Evolutionary conservation across 2,888 invertebrate genomes (phyloP).

Genomic region (Trachelus tabidus): DNA sequence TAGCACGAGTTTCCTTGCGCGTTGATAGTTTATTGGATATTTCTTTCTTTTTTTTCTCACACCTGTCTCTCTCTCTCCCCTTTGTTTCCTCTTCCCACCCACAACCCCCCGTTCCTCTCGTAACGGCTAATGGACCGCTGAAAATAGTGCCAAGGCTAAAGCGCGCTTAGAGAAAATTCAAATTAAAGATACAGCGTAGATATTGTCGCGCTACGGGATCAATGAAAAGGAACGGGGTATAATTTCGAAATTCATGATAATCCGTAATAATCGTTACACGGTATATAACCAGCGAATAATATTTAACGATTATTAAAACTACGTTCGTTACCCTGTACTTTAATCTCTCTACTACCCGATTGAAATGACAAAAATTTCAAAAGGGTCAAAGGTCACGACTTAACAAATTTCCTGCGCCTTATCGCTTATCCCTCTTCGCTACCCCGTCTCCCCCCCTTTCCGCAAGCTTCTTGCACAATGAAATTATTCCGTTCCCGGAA

Average conservation of each 20-base stretch:
- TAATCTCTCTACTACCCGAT: too few species aligned
- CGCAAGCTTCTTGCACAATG: background rate
- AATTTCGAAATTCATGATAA: too few species aligned
- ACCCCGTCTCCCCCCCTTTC: too few species aligned
- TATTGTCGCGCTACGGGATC: background rate
- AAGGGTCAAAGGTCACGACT: too few species aligned
- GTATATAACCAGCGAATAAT: too few species aligned
- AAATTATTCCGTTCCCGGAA: background rate
- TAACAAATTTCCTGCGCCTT: too few species aligned
- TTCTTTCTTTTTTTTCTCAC: background rate
- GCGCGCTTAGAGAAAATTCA: background rate
- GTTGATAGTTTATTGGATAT: background rate
- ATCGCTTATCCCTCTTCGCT: too few species aligned
- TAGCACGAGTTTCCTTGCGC: background rate
- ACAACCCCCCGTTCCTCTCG: slow-evolving; percentile 11
- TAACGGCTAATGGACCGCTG: slow-evolving; percentile 50
- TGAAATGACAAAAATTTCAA: too few species aligned
- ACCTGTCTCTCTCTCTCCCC: slow-evolving; percentile 26
- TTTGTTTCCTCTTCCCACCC: slow-evolving; percentile 50
- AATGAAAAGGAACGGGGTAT: too few species aligned
- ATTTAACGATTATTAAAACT: too few species aligned
- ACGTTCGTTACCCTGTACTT: too few species aligned
- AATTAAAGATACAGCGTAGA: background rate
- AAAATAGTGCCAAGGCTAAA: slow-evolving; percentile 53
- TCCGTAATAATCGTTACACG: too few species aligned